Evolutionary conservation across 2,113 vertebrate genomes (phyloP).

Genomic region (Bombycilla garrulus): DNA sequence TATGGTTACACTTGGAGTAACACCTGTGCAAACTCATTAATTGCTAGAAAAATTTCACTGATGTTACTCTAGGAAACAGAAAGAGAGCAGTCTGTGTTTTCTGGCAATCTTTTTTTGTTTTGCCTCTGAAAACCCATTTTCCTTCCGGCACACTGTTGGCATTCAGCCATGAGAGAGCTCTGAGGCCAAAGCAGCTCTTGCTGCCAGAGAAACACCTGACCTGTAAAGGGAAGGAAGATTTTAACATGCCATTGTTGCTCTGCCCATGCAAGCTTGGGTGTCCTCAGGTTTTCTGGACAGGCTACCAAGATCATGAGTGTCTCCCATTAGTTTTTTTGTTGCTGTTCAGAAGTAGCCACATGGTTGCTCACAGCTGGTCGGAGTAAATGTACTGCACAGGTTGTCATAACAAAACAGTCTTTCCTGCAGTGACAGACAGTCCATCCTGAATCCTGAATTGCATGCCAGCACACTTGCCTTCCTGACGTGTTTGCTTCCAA

Average conservation of each 20-base stretch:
- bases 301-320: neutral
- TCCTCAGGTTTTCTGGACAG: neutral
- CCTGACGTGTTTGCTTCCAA: rapidly evolving
- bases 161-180: neutral
- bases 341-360: neutral
- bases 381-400: neutral
- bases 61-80: neutral
- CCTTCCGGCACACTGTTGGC: neutral
- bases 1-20: neutral
- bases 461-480: neutral
- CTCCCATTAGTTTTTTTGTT: neutral
- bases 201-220: neutral
- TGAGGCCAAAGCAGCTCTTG: neutral
- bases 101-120: neutral
- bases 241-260: rapidly evolving
- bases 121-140: neutral
- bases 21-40: neutral
- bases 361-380: neutral
- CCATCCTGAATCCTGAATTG: neutral
- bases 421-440: neutral
- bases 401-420: neutral
- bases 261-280: neutral
- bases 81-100: neutral
- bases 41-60: neutral
- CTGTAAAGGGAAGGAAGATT: neutral